Evolutionary conservation across 1,140 invertebrate genomes (phyloP).

Genomic region (Eriosoma lanigerum): DNA sequence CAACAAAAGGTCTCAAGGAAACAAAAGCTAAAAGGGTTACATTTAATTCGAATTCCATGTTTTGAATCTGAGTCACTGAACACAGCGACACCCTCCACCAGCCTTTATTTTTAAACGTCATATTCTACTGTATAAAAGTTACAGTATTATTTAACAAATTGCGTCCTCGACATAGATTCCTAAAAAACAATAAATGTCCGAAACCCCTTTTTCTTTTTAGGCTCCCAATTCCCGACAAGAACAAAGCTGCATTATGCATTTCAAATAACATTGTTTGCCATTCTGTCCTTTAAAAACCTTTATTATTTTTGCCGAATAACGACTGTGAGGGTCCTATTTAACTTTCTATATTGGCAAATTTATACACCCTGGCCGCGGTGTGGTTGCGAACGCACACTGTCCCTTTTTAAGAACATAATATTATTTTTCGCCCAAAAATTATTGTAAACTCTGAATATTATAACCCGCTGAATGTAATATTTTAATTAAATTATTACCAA

Average conservation of each 20-base stretch:
- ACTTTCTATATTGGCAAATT: too few relatives aligned
- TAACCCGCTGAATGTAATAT: slow-evolving; percentile 19
- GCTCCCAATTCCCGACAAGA: background rate
- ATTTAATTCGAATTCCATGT: slow-evolving; percentile 43
- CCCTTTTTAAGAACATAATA: slow-evolving; percentile 27
- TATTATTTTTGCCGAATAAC: slow-evolving; percentile 29
- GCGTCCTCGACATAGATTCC: slow-evolving; percentile 37
- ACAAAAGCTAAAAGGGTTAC: slow-evolving; percentile 35
- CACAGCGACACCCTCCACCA: slow-evolving; percentile 23
- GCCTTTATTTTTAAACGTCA: slow-evolving; percentile 32
- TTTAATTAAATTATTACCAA: slow-evolving; percentile 32
- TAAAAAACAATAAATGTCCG: slow-evolving; percentile 32
- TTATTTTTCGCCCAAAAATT: background rate
- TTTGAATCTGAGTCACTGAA: slow-evolving; percentile 37
- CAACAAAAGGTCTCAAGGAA: slow-evolving; percentile 7
- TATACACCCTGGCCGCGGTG: background rate
- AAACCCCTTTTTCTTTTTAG: slow-evolving; percentile 25
- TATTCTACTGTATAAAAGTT: slow-evolving; percentile 32
- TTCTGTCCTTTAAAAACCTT: slow-evolving; percentile 32
- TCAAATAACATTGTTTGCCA: slow-evolving; percentile 30
- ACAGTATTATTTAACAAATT: slow-evolving; percentile 41
- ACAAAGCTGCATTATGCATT: slow-evolving; percentile 32
- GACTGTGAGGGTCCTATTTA: background rate
- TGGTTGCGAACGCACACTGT: background rate
- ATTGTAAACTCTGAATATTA: slow-evolving; percentile 13